Percentiles rank a stretch among this genome's conserved stretches.
phyloP scores from a whole-genome alignment of 1,140 invertebrate species.

The Panagrolaimus sp. region DNA sequence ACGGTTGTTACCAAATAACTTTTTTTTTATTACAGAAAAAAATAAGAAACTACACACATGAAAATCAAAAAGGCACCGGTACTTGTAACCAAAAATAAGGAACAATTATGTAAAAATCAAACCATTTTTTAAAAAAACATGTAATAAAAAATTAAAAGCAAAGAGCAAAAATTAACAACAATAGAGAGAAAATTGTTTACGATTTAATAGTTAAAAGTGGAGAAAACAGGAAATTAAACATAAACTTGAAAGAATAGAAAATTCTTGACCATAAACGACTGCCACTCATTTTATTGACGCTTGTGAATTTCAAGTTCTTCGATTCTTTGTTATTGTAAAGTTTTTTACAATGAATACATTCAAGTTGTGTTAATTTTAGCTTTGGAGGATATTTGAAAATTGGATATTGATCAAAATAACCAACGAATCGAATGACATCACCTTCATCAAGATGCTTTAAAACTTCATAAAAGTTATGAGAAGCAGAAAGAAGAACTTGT shows the following conservation, averaged over 20 bases:
- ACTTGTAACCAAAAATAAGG: too few species aligned
- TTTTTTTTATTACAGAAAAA: too few species aligned
- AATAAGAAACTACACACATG: too few species aligned
- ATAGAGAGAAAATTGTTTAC: not conserved
- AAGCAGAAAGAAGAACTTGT: constrained; percentile 46
- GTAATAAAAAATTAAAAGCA: too few species aligned
- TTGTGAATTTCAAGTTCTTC: constrained; percentile 37
- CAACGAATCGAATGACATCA: constrained; percentile 52
- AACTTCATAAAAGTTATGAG: constrained; percentile 43
- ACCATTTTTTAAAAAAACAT: too few species aligned
- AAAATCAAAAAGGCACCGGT: too few species aligned
- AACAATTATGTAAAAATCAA: too few species aligned
- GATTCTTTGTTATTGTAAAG: constrained; percentile 23
- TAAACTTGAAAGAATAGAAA: constrained; percentile 50
- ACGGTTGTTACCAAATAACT: too few species aligned
- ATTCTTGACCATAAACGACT: constrained; percentile 44
- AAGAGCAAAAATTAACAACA: too few species aligned
- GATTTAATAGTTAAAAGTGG: constrained; percentile 33
- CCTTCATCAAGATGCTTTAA: constrained; percentile 50
- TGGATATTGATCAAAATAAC: constrained; percentile 52
- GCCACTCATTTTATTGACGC: constrained; percentile 35
- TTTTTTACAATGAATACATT: constrained; percentile 52
- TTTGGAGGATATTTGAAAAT: constrained; percentile 51
- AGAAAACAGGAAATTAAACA: constrained; percentile 55
- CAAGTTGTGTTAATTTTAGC: constrained; percentile 48